Evolutionary conservation across 2,797 vertebrate genomes (phyloP).

Genomic region (Poeciliopsis infans): DNA sequence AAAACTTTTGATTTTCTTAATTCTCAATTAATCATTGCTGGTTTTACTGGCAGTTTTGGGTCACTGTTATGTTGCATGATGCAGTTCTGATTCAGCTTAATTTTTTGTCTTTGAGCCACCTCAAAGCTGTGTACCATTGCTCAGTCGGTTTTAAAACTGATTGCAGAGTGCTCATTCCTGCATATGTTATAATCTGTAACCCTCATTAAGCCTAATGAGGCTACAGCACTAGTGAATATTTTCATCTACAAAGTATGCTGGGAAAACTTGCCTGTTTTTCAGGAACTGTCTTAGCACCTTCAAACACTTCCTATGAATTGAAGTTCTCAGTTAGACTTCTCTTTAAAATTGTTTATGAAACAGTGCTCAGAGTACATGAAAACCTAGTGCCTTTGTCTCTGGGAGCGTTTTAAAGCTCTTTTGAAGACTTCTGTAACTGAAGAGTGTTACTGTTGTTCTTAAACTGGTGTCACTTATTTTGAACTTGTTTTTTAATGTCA

Average conservation of each 20-base stretch:
- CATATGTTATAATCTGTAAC: not conserved
- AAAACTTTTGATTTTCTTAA: not conserved
- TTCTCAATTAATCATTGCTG: not conserved
- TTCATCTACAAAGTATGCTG: not conserved
- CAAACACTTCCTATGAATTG: not conserved
- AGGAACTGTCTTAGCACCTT: not conserved
- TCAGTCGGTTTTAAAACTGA: not conserved
- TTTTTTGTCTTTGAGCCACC: not conserved
- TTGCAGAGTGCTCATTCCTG: not conserved
- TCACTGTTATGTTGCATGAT: not conserved
- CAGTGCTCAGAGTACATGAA: not conserved
- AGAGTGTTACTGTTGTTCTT: not conserved
- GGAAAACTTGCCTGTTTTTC: not conserved
- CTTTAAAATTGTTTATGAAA: not conserved
- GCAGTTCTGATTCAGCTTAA: not conserved
- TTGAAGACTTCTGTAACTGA: not conserved
- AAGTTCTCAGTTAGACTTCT: not conserved
- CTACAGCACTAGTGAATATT: not conserved
- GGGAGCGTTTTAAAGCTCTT: not conserved
- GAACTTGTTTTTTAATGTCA: not conserved
- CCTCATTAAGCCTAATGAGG: slow-evolving; percentile 1
- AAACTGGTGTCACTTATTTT: not conserved
- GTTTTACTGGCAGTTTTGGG: not conserved
- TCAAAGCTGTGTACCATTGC: not conserved
- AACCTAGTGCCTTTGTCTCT: not conserved